A percentile compares a stretch with the other conserved stretches of the same genome.
Evolutionary conservation across 2,888 invertebrate species (phyloP).

Genomic region (Ganaspis brasiliensis): DNA sequence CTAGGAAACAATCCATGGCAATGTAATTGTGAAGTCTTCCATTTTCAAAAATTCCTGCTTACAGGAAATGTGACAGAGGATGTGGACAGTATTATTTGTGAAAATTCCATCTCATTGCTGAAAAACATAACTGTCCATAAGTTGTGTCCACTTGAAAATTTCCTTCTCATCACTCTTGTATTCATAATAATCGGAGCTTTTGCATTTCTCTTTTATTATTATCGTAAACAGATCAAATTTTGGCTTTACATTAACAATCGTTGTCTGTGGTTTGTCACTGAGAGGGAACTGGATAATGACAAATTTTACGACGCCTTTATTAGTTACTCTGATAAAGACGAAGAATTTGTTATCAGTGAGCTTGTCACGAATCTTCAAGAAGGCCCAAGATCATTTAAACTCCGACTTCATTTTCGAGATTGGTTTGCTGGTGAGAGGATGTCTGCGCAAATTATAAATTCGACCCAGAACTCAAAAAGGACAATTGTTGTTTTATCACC

Average conservation of each 20-base stretch:
- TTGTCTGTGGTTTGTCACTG: slow-evolving; percentile 85
- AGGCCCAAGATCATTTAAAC: slow-evolving; percentile 84
- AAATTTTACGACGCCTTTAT: slow-evolving; percentile 90
- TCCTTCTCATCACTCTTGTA: not conserved
- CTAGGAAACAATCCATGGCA: slow-evolving; percentile 86
- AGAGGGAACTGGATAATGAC: slow-evolving; percentile 87
- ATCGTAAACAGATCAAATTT: slow-evolving; percentile 85
- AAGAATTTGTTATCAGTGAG: slow-evolving; percentile 85
- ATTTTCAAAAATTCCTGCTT: slow-evolving; percentile 76
- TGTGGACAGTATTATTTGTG: slow-evolving; percentile 65
- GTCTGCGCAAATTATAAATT: slow-evolving; percentile 85
- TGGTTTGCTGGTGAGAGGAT: slow-evolving; percentile 89
- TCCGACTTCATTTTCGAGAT: slow-evolving; percentile 89
- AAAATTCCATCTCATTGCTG: slow-evolving; percentile 33
- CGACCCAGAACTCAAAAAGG: slow-evolving; percentile 87
- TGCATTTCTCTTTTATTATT: slow-evolving; percentile 82
- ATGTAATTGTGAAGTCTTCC: slow-evolving; percentile 85
- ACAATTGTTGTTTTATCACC: slow-evolving; percentile 87
- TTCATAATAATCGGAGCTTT: slow-evolving; percentile 81
- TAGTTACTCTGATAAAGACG: slow-evolving; percentile 90
- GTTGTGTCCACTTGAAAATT: no score
- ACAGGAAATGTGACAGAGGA: no score
- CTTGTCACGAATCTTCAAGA: slow-evolving; percentile 86
- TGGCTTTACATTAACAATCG: slow-evolving; percentile 85
- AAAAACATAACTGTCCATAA: no score